These are phyloP conservation scores for Trachelus iudaicus DNA, from an alignment of 2,888 invertebrate genomes.

Conservation along the genomic window DNA sequence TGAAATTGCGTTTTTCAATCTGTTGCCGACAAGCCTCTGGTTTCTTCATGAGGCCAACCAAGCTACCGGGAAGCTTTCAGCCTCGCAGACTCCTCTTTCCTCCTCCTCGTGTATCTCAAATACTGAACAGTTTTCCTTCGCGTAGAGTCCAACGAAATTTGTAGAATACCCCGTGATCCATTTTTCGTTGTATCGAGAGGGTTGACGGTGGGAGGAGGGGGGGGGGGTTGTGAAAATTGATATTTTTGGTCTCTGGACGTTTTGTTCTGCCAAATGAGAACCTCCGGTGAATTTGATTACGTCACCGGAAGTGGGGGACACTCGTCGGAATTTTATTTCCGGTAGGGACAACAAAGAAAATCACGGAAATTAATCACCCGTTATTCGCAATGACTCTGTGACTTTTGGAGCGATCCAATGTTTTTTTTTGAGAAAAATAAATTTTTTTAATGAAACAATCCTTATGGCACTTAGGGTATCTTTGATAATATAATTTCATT, in stretches of 20 bases:
- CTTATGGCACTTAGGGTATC: not conserved
- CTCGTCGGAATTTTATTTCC: not conserved
- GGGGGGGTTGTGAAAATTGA: not conserved
- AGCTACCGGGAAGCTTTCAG: not conserved
- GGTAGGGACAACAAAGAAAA: not conserved
- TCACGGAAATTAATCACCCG: not conserved
- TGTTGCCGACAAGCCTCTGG: slow-evolving; percentile 20
- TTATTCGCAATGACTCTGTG: not conserved
- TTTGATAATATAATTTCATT: not conserved
- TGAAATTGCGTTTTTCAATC: slow-evolving; percentile 51
- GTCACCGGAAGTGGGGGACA: not conserved
- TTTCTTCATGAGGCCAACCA: slow-evolving; percentile 15
- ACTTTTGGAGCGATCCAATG: not conserved
- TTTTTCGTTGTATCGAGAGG: not conserved
- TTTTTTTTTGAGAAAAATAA: not conserved
- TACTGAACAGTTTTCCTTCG: not conserved
- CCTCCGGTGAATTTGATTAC: not conserved
- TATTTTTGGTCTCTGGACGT: not conserved
- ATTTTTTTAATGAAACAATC: not conserved
- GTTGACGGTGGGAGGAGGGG: not conserved
- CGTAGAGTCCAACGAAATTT: not conserved
- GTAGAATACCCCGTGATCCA: not conserved
- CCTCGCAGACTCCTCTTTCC: not conserved
- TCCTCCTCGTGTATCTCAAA: not conserved
- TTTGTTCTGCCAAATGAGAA: not conserved